Evolutionary conservation across 2,888 invertebrate genomes (phyloP).

Genomic region (Barypeithes pellucidus): DNA sequence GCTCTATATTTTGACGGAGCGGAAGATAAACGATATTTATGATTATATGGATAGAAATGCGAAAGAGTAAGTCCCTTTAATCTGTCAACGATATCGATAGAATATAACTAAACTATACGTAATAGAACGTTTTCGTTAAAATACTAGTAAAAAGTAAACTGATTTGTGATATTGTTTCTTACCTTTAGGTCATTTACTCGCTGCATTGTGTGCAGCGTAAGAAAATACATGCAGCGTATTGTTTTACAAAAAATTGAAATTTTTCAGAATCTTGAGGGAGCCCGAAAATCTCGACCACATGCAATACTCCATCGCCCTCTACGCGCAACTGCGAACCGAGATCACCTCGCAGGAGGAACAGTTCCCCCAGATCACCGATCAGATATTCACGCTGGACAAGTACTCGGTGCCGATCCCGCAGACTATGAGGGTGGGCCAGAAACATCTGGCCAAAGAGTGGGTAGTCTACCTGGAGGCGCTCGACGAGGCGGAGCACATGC

Average conservation of each 20-base stretch:
- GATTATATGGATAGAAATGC: conserved; percentile 76
- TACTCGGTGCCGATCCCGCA: conserved; percentile 82
- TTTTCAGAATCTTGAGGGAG: conserved; percentile 75
- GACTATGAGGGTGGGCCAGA: conserved; percentile 74
- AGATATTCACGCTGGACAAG: conserved; percentile 82
- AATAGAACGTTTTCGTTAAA: no score
- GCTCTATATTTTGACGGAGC: conserved; percentile 76
- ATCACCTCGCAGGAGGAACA: conserved; percentile 77
- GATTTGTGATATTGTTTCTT: no score
- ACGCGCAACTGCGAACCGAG: conserved; percentile 80
- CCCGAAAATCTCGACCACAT: conserved; percentile 85
- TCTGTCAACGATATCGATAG: no score
- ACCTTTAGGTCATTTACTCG: no score
- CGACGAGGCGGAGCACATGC: conserved; percentile 81
- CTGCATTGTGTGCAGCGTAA: no score
- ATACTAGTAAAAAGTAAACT: no score
- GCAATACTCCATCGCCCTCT: conserved; percentile 78
- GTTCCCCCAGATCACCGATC: conserved; percentile 84
- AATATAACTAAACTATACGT: no score
- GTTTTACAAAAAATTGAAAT: no score
- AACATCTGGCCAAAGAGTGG: conserved; percentile 80
- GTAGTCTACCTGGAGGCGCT: conserved; percentile 79
- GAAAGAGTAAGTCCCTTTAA: conserved; percentile 68
- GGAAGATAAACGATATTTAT: conserved; percentile 77
- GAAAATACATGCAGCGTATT: no score